Percentiles rank a stretch among this genome's conserved stretches.
These are phyloP conservation scores for Euphydryas editha DNA, from an alignment of 2,888 invertebrate genomes.

Conservation along the genomic window DNA sequence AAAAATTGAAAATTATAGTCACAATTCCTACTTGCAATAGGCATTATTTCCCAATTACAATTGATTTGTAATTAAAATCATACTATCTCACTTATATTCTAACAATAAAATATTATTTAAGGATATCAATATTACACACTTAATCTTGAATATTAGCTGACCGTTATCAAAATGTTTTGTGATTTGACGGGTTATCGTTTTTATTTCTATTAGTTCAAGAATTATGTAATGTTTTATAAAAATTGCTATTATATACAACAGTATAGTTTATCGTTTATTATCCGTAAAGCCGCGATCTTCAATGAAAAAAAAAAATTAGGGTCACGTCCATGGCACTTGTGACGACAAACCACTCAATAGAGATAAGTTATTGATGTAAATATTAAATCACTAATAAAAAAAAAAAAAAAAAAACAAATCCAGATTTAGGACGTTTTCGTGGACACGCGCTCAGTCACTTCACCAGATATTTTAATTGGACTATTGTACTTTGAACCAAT, in stretches of 20 bases:
- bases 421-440: conserved; percentile 37
- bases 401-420: conserved; percentile 42
- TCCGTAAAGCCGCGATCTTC: conserved; percentile 37
- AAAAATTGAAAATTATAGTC: too few species aligned
- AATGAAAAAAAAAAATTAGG: conserved; percentile 44
- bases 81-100: too few species aligned
- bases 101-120: too few species aligned
- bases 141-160: not conserved
- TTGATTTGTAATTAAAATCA: too few species aligned
- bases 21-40: too few species aligned
- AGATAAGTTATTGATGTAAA: conserved; percentile 51
- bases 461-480: not conserved
- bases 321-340: conserved; percentile 57
- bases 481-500: too few species aligned
- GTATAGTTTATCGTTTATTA: conserved; percentile 21
- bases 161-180: not conserved
- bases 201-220: conserved; percentile 30
- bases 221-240: conserved; percentile 25
- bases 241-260: conserved; percentile 2
- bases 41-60: too few species aligned
- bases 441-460: conserved; percentile 17
- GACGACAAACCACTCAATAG: conserved; percentile 52
- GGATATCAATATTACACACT: too few species aligned
- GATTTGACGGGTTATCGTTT: conserved; percentile 28
- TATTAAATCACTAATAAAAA: conserved; percentile 36